A percentile compares a stretch with the other conserved stretches of the same genome.
phyloP scores from a whole-genome alignment of 2,888 invertebrate species.

The Poecilobothrus nobilitatus region DNA sequence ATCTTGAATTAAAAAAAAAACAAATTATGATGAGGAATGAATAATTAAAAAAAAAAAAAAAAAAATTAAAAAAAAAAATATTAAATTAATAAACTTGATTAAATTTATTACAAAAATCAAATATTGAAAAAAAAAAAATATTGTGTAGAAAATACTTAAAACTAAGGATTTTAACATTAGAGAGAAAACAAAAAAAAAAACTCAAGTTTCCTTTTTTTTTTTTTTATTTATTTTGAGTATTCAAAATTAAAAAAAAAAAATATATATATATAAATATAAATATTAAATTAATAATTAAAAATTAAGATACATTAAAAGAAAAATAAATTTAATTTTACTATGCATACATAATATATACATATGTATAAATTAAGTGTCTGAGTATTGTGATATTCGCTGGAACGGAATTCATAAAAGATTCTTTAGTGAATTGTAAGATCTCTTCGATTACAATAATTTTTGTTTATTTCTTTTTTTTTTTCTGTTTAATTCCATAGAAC shows the following conservation, averaged over 20 bases:
- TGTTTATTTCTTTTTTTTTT: too few species aligned
- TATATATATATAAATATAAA: too few species aligned
- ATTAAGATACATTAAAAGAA: not conserved
- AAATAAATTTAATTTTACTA: not conserved
- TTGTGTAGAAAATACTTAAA: not conserved
- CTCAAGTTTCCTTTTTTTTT: slow-evolving; percentile 4
- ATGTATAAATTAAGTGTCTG: slow-evolving; percentile 6
- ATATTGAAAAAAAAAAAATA: not conserved
- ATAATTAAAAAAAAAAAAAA: not conserved
- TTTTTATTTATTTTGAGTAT: not conserved
- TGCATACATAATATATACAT: too few species aligned
- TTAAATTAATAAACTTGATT: not conserved
- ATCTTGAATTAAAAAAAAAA: not conserved
- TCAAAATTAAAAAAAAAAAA: slow-evolving; percentile 6
- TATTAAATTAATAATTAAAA: not conserved
- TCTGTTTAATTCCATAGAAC: too few species aligned
- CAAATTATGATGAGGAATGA: not conserved
- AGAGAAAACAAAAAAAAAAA: not conserved
- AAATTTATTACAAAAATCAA: not conserved
- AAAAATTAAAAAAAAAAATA: not conserved
- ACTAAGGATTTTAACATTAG: not conserved
- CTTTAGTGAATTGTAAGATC: slow-evolving; percentile 6
- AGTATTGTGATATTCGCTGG: not conserved
- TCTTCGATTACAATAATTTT: not conserved
- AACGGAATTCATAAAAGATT: slow-evolving; percentile 4